phyloP scores from a whole-genome alignment of 2,888 invertebrate species.

The Chymomyza amoena region DNA sequence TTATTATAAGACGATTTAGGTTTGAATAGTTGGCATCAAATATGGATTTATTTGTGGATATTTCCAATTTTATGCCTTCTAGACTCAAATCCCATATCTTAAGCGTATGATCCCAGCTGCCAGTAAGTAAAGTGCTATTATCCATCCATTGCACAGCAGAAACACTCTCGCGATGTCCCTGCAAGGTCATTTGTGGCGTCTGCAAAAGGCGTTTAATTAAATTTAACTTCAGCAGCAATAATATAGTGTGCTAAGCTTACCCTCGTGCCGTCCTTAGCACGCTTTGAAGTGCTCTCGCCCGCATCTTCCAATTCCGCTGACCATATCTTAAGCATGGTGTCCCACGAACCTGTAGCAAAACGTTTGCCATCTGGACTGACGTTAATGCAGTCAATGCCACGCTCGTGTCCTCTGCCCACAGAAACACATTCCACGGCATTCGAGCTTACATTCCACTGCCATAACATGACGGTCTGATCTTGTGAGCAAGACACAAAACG shows the following conservation, averaged over 20 bases:
- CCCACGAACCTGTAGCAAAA: slow-evolving; percentile 94
- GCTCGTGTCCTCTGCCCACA: slow-evolving; percentile 93
- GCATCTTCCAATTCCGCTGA: slow-evolving; percentile 83
- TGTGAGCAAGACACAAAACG: slow-evolving; percentile 91
- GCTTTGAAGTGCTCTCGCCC: slow-evolving; percentile 82
- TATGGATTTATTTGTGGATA: slow-evolving; percentile 94
- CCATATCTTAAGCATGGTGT: slow-evolving; percentile 95
- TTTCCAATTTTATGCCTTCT: slow-evolving; percentile 89
- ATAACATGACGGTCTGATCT: slow-evolving; percentile 93
- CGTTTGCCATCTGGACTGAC: slow-evolving; percentile 84
- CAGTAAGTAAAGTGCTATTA: slow-evolving; percentile 87
- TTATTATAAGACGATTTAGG: slow-evolving; percentile 85
- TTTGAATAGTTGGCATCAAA: slow-evolving; percentile 92
- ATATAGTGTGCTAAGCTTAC: slow-evolving; percentile 77
- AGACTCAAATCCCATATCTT: slow-evolving; percentile 95
- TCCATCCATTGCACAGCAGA: slow-evolving; percentile 92
- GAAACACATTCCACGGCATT: slow-evolving; percentile 89
- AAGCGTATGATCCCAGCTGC: slow-evolving; percentile 97
- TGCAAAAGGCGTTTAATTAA: slow-evolving; percentile 65
- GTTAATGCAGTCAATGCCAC: slow-evolving; percentile 92
- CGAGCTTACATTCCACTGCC: slow-evolving; percentile 89
- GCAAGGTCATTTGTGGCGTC: slow-evolving; percentile 91
- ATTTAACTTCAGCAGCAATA: background rate
- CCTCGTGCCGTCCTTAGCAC: slow-evolving; percentile 80
- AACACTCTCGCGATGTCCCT: slow-evolving; percentile 95